Conservation (phyloP, 2,797 vertebrate genomes). For the Amblyraja radiata region DNA sequence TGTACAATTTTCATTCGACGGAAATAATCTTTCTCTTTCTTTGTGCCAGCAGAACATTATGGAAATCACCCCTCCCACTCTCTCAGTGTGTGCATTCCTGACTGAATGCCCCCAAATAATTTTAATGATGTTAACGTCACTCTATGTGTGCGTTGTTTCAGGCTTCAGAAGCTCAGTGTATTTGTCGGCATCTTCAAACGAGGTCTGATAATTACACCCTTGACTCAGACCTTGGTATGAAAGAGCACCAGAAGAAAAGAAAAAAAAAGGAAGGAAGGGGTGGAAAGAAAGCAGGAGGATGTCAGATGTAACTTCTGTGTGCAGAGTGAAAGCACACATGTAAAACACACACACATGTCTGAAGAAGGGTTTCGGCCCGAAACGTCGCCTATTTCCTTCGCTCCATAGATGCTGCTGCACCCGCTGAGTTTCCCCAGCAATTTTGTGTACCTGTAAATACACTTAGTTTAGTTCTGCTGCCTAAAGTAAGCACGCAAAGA, state of each 20-base stretch:
- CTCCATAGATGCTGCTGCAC: too few relatives aligned
- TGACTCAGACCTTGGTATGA: background rate
- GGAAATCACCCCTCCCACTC: background rate
- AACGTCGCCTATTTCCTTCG: too few relatives aligned
- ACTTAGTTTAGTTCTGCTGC: background rate
- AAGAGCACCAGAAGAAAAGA: background rate
- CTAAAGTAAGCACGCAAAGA: background rate
- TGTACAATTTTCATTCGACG: background rate
- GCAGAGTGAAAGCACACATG: background rate
- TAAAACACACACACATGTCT: too few relatives aligned
- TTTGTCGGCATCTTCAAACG: background rate
- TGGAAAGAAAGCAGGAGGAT: background rate
- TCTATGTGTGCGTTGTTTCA: background rate
- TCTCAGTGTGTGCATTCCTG: background rate
- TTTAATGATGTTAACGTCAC: background rate
- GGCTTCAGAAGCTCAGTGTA: background rate
- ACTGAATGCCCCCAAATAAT: background rate
- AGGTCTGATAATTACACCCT: background rate
- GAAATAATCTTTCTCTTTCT: too few relatives aligned
- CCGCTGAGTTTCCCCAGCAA: too few relatives aligned
- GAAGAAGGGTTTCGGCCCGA: too few relatives aligned
- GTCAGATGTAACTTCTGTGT: background rate
- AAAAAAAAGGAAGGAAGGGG: too few relatives aligned
- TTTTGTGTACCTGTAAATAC: too few relatives aligned
- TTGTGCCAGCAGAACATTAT: background rate